phyloP scores from a whole-genome alignment of 2,888 invertebrate genomes.

The Lissonota sp. region DNA sequence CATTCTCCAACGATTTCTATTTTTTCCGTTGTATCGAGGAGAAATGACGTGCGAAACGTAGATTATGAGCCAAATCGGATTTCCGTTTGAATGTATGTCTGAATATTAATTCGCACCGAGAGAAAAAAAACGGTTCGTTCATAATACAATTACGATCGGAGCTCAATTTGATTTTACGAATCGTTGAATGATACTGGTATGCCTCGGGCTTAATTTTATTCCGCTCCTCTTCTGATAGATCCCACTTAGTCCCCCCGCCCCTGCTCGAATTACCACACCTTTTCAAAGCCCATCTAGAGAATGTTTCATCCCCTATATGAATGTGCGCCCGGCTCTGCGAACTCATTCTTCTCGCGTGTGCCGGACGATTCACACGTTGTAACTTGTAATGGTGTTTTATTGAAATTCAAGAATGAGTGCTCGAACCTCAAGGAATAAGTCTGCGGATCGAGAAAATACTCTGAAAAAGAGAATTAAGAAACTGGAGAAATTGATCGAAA shows the following conservation, averaged over 20 bases:
- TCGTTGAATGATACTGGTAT: too few relatives aligned
- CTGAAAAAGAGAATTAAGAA: too few relatives aligned
- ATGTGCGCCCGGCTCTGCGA: too few relatives aligned
- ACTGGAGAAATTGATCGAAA: too few relatives aligned
- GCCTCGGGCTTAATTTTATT: conserved; percentile 9
- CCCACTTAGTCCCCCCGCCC: conserved; percentile 26
- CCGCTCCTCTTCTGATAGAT: conserved; percentile 43
- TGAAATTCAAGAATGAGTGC: too few relatives aligned
- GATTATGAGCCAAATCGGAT: background rate
- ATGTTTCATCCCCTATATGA: too few relatives aligned
- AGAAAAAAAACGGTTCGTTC: background rate
- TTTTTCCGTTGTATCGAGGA: background rate
- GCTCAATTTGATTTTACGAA: background rate
- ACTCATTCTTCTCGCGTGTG: too few relatives aligned
- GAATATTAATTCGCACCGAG: background rate
- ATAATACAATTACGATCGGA: background rate
- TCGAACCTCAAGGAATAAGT: too few relatives aligned
- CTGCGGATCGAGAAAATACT: conserved; percentile 4
- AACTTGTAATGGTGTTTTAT: too few relatives aligned
- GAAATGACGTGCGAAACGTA: background rate
- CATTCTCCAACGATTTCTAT: background rate
- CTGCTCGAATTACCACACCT: background rate
- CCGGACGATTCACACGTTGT: too few relatives aligned
- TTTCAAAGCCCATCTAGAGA: background rate
- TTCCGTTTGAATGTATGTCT: background rate